A percentile compares a stretch with the other conserved stretches of the same genome.
Conservation (phyloP, 1,140 invertebrate species). For the Drosophila malerkotliana region DNA sequence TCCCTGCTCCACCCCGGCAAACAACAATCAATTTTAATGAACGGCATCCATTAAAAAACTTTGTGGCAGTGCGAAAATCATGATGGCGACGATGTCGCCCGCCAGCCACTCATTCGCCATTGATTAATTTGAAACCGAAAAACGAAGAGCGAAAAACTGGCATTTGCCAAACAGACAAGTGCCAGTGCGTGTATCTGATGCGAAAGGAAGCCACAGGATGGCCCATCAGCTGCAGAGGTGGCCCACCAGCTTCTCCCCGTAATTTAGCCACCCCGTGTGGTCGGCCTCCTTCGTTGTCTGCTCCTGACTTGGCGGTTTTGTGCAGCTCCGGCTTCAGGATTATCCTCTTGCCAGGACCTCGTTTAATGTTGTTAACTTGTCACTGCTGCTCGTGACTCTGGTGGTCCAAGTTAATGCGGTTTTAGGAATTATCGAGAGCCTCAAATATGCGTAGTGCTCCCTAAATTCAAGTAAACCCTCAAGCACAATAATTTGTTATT, state of each 20-base stretch:
- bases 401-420: background rate
- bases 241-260: conserved; percentile 16
- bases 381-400: conserved; percentile 18
- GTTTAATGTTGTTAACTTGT: conserved; percentile 61
- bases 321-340: conserved; percentile 36
- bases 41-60: conserved; percentile 80
- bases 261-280: conserved; percentile 35
- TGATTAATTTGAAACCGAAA: conserved; percentile 79
- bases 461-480: no score
- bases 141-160: conserved; percentile 42
- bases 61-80: conserved; percentile 66
- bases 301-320: conserved; percentile 61
- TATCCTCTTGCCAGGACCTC: conserved; percentile 48
- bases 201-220: conserved; percentile 32
- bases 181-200: conserved; percentile 22
- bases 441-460: background rate
- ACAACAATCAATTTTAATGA: conserved; percentile 82
- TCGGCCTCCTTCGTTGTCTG: conserved; percentile 28
- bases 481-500: background rate
- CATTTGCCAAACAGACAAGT: conserved; percentile 66
- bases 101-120: conserved; percentile 68
- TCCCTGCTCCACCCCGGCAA: conserved; percentile 16
- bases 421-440: background rate
- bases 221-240: conserved; percentile 52
- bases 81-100: conserved; percentile 46